Evolutionary conservation across 1,140 invertebrate species (phyloP), one percentile per base, ranked within the genome.

Genomic region (Tenebrio molitor): DNA sequence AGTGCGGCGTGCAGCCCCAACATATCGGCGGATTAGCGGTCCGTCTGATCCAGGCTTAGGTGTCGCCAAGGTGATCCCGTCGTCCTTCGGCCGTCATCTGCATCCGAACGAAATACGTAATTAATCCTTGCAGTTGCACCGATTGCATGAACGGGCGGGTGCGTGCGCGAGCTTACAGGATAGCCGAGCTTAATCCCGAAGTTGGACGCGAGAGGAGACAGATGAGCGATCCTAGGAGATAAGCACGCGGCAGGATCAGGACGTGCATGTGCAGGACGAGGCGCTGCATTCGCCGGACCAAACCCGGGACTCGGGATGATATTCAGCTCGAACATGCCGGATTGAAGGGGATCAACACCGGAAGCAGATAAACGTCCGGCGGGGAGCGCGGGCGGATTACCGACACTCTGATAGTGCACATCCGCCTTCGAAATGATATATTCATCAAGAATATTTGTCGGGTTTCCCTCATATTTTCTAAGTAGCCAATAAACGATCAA

Each of bases 21-120:
- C 78, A 79, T 79, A 80, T 80, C 76, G 74, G 65, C 69, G 71
- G 79, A 80, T 80, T 80, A 81, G 74, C 72, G 74, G 73, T 69
- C 72, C 72, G 74, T 77, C 78, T 77, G 77, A 79, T 79, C 77
- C 78, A 50, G 65, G 76, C 72, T 76, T 76, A 70, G 64, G 44
- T 72, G 74, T 77, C 76, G 74, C 70, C 76, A 80, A 80, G 76
- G 78, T 77, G 78, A 80, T 78, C 72, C 74, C 25, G 8, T 29
- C 25, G 36, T 39, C 50, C 66, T 25, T 66, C 58, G 36, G 68
- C 64, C 64, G 34, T 64, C 17, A 6, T 36, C 15, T 14, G 34
- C 34, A 34, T 64, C 62, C 33, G 39, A 65, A 65, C 39, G 39
- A 65, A 65, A 65, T 65, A n/a, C n/a, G n/a, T n/a, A 42, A 41